Evolutionary conservation across 2,797 vertebrate species (phyloP).

Genomic region (Spondyliosoma cantharus): DNA sequence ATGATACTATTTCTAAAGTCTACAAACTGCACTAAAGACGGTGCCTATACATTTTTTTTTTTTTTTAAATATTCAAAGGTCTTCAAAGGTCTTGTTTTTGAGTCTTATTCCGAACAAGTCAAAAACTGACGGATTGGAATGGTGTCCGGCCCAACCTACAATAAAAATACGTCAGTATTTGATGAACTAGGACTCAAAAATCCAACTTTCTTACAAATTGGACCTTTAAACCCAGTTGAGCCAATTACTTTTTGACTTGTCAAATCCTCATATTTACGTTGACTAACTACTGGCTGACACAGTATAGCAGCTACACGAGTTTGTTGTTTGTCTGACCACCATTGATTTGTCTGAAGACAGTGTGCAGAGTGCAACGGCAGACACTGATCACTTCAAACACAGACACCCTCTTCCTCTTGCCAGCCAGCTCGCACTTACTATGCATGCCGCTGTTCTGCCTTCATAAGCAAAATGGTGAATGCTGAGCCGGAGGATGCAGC

Average conservation of each 20-base stretch:
- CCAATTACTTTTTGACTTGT: not conserved
- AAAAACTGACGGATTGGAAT: no score
- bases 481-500: conserved; percentile 37
- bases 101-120: no score
- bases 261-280: not conserved
- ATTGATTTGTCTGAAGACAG: conserved; percentile 48
- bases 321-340: conserved; percentile 33
- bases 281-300: not conserved
- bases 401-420: conserved; percentile 20
- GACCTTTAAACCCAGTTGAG: not conserved
- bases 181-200: no score
- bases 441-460: conserved; percentile 56
- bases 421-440: conserved; percentile 32
- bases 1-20: not conserved
- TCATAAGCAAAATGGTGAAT: conserved; percentile 57
- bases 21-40: not conserved
- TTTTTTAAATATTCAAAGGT: no score
- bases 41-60: no score
- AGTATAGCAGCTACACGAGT: not conserved
- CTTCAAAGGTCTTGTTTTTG: no score
- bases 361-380: no score
- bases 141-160: no score
- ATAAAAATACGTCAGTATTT: no score
- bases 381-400: conserved; percentile 2
- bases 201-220: no score